These are phyloP conservation scores for Melieria picta DNA, from an alignment of 2,888 invertebrate genomes.

Conservation along the genomic window DNA sequence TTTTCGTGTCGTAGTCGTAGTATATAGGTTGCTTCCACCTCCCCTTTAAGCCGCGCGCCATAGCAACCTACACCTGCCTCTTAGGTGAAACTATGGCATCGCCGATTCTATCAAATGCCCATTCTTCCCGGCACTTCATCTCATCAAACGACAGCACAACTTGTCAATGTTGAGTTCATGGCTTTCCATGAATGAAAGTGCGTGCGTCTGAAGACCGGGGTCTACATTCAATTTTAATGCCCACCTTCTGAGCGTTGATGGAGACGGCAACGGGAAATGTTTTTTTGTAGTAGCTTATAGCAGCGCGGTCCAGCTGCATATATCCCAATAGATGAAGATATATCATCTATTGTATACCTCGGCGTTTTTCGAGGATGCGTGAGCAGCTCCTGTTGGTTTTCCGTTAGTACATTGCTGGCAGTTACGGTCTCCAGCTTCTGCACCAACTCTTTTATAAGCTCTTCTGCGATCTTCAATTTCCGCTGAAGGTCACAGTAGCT, in stretches of 20 bases:
- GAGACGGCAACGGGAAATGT: background rate
- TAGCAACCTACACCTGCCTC: background rate
- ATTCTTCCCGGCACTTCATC: background rate
- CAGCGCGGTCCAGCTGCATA: slow-evolving; percentile 6
- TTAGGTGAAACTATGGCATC: background rate
- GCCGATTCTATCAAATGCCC: background rate
- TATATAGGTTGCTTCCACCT: slow-evolving; percentile 7
- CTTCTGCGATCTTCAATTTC: too few species aligned
- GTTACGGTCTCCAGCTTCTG: background rate
- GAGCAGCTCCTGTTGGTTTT: slow-evolving; percentile 48
- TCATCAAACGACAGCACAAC: slow-evolving; percentile 9
- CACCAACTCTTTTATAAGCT: background rate
- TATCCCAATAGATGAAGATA: slow-evolving; percentile 1
- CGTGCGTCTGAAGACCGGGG: background rate
- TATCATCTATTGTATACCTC: slow-evolving; percentile 19
- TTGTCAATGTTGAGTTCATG: background rate
- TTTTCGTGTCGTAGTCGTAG: slow-evolving; percentile 5
- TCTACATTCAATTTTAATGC: slow-evolving; percentile 1
- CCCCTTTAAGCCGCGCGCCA: background rate
- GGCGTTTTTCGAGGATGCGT: slow-evolving; percentile 51
- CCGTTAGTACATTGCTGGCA: background rate
- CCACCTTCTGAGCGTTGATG: slow-evolving; percentile 2
- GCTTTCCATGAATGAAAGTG: background rate
- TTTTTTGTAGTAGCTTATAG: background rate
- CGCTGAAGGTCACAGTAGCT: too few species aligned